These are phyloP conservation scores for Epinotia bilunana DNA, from an alignment of 2,888 invertebrate species.

Conservation along the genomic window DNA sequence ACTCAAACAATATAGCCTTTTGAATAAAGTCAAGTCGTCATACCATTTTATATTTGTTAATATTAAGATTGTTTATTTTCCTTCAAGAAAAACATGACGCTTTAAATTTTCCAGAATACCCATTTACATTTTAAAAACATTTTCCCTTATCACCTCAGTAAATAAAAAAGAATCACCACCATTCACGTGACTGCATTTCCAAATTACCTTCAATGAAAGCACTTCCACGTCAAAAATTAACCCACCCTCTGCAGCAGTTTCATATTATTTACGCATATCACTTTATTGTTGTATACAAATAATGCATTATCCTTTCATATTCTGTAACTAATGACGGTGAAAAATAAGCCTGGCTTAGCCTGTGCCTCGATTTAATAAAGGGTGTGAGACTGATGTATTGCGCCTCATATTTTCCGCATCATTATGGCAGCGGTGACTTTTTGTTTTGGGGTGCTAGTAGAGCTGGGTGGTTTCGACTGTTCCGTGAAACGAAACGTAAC, in stretches of 20 bases:
- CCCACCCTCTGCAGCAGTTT: slow-evolving; percentile 48
- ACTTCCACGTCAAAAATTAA: slow-evolving; percentile 44
- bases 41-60: no score
- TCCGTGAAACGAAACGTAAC: no score
- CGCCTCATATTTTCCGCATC: slow-evolving; percentile 58
- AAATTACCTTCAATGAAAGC: slow-evolving; percentile 13
- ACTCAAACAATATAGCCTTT: no score
- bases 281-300: slow-evolving; percentile 49
- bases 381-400: slow-evolving; percentile 58
- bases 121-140: not conserved
- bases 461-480: no score
- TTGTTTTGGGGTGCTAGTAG: slow-evolving; percentile 50
- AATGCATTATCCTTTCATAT: slow-evolving; percentile 65
- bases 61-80: not conserved
- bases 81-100: not conserved
- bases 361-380: slow-evolving; percentile 55
- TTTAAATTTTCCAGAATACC: no score
- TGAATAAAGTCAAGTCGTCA: no score
- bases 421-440: slow-evolving; percentile 55
- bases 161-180: slow-evolving; percentile 2
- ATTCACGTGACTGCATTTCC: slow-evolving; percentile 19
- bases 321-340: slow-evolving; percentile 67
- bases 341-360: slow-evolving; percentile 65
- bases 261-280: slow-evolving; percentile 56
- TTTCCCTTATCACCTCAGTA: not conserved